Percentiles rank a stretch among this genome's conserved stretches.
Evolutionary conservation across 2,797 vertebrate species (phyloP).

Genomic region (Phrynocephalus vlangalii): DNA sequence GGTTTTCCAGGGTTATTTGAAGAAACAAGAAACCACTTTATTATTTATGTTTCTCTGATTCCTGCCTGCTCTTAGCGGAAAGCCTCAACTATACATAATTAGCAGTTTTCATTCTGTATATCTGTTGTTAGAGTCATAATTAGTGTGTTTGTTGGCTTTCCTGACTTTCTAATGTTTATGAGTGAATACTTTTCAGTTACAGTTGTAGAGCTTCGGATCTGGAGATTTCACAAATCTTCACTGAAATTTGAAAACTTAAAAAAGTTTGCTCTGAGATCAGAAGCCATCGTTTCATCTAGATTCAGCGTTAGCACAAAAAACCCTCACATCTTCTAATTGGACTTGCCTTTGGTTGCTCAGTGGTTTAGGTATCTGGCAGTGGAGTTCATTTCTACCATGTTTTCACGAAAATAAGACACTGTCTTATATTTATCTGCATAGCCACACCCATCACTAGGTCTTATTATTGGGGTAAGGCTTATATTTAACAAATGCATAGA

Average conservation of each 20-base stretch:
- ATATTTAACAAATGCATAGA: no score
- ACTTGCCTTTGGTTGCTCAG: neutral
- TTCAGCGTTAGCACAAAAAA: neutral
- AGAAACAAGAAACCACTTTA: constrained; percentile 67
- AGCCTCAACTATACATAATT: constrained; percentile 70
- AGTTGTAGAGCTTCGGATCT: neutral
- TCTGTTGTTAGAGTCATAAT: constrained; percentile 45
- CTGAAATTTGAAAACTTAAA: accelerated
- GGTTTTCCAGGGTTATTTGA: constrained; percentile 72
- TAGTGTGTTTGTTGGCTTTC: constrained; percentile 40
- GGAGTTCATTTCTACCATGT: no score
- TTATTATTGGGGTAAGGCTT: no score
- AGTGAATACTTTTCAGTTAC: constrained; percentile 14
- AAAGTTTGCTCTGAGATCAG: accelerated
- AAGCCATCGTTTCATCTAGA: neutral
- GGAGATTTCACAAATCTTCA: neutral
- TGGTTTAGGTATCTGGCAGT: no score
- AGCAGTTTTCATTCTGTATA: constrained; percentile 62
- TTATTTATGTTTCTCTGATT: constrained; percentile 58
- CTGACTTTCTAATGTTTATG: constrained; percentile 3
- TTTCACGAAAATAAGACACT: no score
- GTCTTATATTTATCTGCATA: no score
- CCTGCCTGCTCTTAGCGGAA: constrained; percentile 65
- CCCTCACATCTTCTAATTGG: neutral
- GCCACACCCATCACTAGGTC: no score